A percentile compares a stretch with the other conserved stretches of the same genome.
Conservation (phyloP, 2,797 vertebrate genomes). For the Alfaro cultratus region DNA sequence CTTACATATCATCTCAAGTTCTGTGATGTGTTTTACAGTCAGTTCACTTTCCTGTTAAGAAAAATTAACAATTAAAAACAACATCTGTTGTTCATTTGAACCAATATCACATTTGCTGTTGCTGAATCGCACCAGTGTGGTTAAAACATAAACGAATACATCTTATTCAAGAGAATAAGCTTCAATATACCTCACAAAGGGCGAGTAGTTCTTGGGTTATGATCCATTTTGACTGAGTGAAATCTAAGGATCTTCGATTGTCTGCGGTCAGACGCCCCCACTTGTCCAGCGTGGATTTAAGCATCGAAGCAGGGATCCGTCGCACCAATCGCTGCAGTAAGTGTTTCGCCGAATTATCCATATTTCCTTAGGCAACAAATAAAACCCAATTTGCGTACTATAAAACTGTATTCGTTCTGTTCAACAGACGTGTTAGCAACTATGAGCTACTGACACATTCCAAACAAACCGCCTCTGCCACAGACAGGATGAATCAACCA, state of each 20-base stretch:
- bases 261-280: constrained; percentile 85
- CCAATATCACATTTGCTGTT: not conserved
- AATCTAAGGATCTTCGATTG: constrained; percentile 79
- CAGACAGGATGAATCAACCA: constrained; percentile 54
- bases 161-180: not conserved
- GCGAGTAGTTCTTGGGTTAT: constrained; percentile 78
- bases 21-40: constrained; percentile 80
- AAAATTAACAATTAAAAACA: not conserved
- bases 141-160: not conserved
- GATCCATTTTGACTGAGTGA: constrained; percentile 75
- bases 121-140: not conserved
- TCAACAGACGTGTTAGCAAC: not conserved
- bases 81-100: not conserved
- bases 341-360: constrained; percentile 81
- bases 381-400: fast-evolving
- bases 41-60: constrained; percentile 81
- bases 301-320: constrained; percentile 77
- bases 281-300: constrained; percentile 74
- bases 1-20: constrained; percentile 92
- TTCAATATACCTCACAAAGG: constrained; percentile 81
- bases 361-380: not conserved
- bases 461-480: constrained; percentile 64
- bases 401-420: not conserved
- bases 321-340: constrained; percentile 82
- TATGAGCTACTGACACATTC: not conserved